phyloP scores from a whole-genome alignment of 2,888 invertebrate species.

The Caenorhabditis imperialis region DNA sequence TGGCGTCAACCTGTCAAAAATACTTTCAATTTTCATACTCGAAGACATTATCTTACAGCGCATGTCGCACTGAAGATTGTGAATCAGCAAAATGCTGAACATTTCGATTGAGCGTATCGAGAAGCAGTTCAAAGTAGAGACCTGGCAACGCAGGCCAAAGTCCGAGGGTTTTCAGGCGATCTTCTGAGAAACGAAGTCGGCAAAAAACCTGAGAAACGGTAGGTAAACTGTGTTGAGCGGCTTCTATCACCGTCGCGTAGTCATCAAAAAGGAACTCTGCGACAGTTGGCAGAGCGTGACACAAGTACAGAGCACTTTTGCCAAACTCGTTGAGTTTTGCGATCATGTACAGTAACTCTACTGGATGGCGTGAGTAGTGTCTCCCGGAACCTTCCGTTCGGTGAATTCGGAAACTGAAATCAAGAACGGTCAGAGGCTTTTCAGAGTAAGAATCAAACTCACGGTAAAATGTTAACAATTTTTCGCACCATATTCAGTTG shows the following conservation, averaged over 20 bases:
- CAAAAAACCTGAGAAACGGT: slow-evolving; percentile 21
- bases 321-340: slow-evolving; percentile 37
- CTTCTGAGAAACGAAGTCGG: slow-evolving; percentile 38
- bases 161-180: slow-evolving; percentile 20
- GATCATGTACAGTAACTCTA: slow-evolving; percentile 34
- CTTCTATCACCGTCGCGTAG: slow-evolving; percentile 27
- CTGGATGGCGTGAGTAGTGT: slow-evolving; percentile 27
- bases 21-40: neutral
- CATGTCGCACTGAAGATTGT: slow-evolving; percentile 22
- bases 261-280: slow-evolving; percentile 50
- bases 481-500: slow-evolving; percentile 30
- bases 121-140: slow-evolving; percentile 39
- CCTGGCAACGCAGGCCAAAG: slow-evolving; percentile 42
- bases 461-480: slow-evolving; percentile 37
- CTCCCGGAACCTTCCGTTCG: slow-evolving; percentile 35
- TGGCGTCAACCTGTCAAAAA: slow-evolving; percentile 21
- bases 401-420: slow-evolving; percentile 30
- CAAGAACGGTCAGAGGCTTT: neutral
- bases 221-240: too few species aligned
- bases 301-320: slow-evolving; percentile 22
- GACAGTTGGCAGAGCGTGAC: slow-evolving; percentile 11
- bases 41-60: slow-evolving; percentile 20
- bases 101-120: slow-evolving; percentile 27
- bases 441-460: neutral
- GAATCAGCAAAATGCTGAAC: slow-evolving; percentile 14